Percentiles rank a stretch among this genome's conserved stretches.
Evolutionary conservation across 2,113 vertebrate species (phyloP).

Genomic region (Montifringilla adamsi): DNA sequence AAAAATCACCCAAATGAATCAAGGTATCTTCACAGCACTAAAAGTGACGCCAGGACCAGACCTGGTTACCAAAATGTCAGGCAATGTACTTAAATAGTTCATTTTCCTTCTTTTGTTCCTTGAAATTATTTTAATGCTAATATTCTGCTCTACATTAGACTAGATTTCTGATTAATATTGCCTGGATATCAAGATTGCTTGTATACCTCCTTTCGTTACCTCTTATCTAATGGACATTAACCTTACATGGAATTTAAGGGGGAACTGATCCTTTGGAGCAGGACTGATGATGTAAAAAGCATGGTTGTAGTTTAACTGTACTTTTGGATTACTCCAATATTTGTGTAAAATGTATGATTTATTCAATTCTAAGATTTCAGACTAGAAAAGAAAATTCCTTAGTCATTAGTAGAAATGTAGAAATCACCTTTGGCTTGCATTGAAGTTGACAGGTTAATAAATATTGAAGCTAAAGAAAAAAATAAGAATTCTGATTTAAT

Average conservation of each 20-base stretch:
- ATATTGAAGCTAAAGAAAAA: neutral
- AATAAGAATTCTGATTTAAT: neutral
- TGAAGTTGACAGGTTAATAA: neutral
- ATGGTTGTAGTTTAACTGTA: neutral
- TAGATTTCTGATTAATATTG: neutral
- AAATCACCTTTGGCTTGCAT: neutral
- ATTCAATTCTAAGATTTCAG: neutral
- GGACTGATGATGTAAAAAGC: neutral
- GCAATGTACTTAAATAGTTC: neutral
- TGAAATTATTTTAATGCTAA: neutral
- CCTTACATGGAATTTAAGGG: neutral
- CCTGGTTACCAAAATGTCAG: neutral
- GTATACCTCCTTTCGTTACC: neutral
- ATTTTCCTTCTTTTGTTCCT: neutral
- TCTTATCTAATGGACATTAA: neutral
- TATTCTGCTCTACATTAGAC: neutral
- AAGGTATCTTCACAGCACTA: neutral
- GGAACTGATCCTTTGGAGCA: neutral
- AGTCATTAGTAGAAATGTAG: neutral
- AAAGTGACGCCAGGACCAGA: too few relatives aligned
- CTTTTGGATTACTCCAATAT: neutral
- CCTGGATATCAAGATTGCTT: neutral
- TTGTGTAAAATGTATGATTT: neutral
- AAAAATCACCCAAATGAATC: rapidly evolving
- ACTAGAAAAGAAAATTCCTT: neutral